Conservation (phyloP, 2,797 vertebrate species). For the Chaenodraco wilsoni region DNA sequence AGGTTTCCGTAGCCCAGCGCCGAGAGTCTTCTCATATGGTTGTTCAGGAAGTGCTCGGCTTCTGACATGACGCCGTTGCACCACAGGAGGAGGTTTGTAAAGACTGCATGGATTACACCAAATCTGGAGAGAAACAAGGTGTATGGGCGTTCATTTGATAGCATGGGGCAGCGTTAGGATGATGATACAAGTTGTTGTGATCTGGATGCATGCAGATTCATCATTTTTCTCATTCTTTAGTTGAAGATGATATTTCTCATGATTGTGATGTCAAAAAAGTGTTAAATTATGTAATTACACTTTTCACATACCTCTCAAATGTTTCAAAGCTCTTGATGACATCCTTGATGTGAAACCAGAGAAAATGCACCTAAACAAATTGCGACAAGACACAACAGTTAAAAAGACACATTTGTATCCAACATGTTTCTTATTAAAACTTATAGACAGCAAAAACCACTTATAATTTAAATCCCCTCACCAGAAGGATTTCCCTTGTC, state of each 20-base stretch:
- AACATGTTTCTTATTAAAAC: neutral
- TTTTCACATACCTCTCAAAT: constrained; percentile 90
- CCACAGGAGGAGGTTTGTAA: constrained; percentile 97
- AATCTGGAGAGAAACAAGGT: constrained; percentile 84
- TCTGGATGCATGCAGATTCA: neutral
- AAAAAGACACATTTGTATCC: neutral
- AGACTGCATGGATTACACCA: constrained; percentile 96
- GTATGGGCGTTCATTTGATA: neutral
- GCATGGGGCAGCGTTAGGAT: neutral
- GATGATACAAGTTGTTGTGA: neutral
- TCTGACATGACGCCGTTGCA: constrained; percentile 93
- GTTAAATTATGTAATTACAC: neutral
- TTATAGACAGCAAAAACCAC: neutral
- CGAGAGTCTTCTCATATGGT: constrained; percentile 89
- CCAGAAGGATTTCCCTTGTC: constrained; percentile 32
- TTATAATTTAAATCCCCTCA: constrained; percentile 27
- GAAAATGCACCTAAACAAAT: constrained; percentile 91
- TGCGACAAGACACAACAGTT: neutral
- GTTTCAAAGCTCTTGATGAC: constrained; percentile 96
- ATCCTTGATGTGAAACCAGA: constrained; percentile 98
- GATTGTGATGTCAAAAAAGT: neutral
- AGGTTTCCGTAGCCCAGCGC: constrained; percentile 88
- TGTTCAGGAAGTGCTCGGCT: constrained; percentile 93
- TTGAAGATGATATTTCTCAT: neutral
- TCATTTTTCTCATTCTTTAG: neutral